Percentiles rank a stretch among this genome's conserved stretches.
These are phyloP conservation scores for Istiophorus platypterus DNA, from an alignment of 2,113 vertebrate species.

Conservation along the genomic window DNA sequence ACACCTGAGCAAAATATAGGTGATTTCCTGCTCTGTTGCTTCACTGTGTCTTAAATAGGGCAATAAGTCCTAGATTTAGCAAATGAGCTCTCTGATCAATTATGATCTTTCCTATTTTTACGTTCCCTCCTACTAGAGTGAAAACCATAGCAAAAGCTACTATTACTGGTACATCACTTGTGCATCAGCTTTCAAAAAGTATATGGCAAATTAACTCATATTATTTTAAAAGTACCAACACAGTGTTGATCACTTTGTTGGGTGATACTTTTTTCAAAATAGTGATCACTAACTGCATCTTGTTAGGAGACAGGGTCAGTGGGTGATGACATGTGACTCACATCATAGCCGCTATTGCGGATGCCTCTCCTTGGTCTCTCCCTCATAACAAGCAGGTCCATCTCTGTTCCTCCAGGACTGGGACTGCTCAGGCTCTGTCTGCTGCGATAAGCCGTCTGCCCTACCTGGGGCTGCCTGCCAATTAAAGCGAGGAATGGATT, in stretches of 20 bases:
- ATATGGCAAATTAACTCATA: background rate
- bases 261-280: background rate
- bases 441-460: conserved; percentile 92
- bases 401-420: conserved; percentile 97
- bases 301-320: background rate
- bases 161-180: background rate
- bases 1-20: conserved; percentile 34
- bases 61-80: conserved; percentile 17
- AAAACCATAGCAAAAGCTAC: background rate
- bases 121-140: background rate
- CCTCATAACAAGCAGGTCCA: conserved; percentile 98
- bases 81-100: conserved; percentile 20
- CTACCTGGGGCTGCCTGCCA: conserved; percentile 90
- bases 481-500: conserved; percentile 43
- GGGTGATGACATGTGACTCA: conserved; percentile 80
- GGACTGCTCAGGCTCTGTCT: conserved; percentile 98
- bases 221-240: background rate
- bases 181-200: background rate
- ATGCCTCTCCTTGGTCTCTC: conserved; percentile 96
- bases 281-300: background rate
- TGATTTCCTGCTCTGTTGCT: conserved; percentile 33
- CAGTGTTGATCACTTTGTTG: background rate
- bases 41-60: conserved; percentile 2
- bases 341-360: conserved; percentile 97
- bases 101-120: conserved; percentile 31